phyloP scores from a whole-genome alignment of 64 coral and sea anemone species.

The Acropora tenuis region DNA sequence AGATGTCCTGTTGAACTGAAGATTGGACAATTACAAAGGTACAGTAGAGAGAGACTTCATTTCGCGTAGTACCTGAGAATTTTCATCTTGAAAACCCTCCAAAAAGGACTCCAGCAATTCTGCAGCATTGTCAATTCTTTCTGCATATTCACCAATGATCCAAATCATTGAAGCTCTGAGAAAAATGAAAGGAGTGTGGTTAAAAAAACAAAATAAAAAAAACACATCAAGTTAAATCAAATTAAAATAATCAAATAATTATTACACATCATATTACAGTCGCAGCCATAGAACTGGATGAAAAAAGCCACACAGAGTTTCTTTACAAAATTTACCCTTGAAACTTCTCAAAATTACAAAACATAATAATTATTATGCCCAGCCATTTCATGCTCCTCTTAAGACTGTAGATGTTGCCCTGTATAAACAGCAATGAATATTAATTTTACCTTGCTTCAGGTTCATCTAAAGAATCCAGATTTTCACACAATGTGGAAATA shows the following conservation, averaged over 20 bases:
- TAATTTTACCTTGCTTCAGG: conserved; percentile 89
- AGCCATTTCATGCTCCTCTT: too few species aligned
- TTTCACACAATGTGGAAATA: conserved; percentile 97
- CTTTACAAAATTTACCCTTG: too few species aligned
- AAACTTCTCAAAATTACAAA: too few species aligned
- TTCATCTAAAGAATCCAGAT: conserved; percentile 98
- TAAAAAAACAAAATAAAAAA: not conserved
- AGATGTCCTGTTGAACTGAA: too few species aligned
- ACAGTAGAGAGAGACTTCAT: not conserved
- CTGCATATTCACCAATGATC: conserved; percentile 99
- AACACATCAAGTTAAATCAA: too few species aligned
- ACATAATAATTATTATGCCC: too few species aligned
- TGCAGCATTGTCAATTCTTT: conserved; percentile 98
- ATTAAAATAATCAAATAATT: too few species aligned
- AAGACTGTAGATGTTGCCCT: too few species aligned
- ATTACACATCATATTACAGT: too few species aligned
- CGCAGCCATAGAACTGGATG: too few species aligned
- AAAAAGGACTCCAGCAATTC: conserved; percentile 97
- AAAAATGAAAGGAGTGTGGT: not conserved
- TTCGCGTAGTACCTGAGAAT: conserved; percentile 73
- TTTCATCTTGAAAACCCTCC: conserved; percentile 99
- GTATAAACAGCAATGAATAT: too few species aligned
- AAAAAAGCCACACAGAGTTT: too few species aligned
- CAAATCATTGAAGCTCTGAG: conserved; percentile 98
- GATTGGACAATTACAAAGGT: not conserved